Percentiles rank a stretch among this genome's conserved stretches.
These are phyloP conservation scores for Amphipoea lucens DNA, from an alignment of 2,888 invertebrate species.

Conservation along the genomic window DNA sequence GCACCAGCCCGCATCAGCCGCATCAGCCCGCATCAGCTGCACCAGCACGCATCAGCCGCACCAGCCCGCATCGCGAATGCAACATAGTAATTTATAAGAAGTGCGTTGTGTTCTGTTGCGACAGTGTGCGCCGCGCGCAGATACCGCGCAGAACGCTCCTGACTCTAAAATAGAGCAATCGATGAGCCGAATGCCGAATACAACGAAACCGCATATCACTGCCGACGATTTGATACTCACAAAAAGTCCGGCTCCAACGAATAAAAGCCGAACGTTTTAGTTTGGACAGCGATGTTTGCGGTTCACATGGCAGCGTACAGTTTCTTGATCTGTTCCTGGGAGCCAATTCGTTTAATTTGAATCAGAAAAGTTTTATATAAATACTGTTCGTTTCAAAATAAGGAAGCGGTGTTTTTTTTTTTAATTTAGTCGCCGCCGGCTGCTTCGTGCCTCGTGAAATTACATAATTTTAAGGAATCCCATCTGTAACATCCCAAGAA, in stretches of 20 bases:
- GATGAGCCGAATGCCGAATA: constrained; percentile 59
- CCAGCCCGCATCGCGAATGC: not conserved
- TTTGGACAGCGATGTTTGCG: constrained; percentile 16
- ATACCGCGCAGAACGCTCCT: constrained; percentile 48
- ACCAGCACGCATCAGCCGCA: not conserved
- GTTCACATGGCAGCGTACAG: constrained; percentile 8
- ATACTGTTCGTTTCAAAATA: constrained; percentile 1
- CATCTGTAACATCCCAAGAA: constrained; percentile 4
- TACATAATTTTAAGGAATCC: constrained; percentile 28
- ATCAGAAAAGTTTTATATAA: not conserved
- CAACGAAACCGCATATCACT: constrained; percentile 65
- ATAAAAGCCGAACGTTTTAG: constrained; percentile 34
- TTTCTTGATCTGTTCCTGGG: constrained; percentile 4
- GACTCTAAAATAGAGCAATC: constrained; percentile 65
- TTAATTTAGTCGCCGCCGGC: constrained; percentile 4
- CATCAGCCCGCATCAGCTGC: not conserved
- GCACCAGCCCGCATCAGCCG: not conserved
- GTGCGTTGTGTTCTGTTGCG: constrained; percentile 7
- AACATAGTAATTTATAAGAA: constrained; percentile 15
- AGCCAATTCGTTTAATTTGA: constrained; percentile 10
- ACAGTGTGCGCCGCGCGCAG: constrained; percentile 24
- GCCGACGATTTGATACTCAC: constrained; percentile 54
- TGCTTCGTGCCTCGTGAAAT: not conserved
- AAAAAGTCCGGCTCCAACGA: constrained; percentile 41
- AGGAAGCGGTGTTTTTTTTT: constrained; percentile 12